These are phyloP conservation scores for Slavum lentiscoides DNA, from an alignment of 2,888 invertebrate genomes.

Conservation along the genomic window DNA sequence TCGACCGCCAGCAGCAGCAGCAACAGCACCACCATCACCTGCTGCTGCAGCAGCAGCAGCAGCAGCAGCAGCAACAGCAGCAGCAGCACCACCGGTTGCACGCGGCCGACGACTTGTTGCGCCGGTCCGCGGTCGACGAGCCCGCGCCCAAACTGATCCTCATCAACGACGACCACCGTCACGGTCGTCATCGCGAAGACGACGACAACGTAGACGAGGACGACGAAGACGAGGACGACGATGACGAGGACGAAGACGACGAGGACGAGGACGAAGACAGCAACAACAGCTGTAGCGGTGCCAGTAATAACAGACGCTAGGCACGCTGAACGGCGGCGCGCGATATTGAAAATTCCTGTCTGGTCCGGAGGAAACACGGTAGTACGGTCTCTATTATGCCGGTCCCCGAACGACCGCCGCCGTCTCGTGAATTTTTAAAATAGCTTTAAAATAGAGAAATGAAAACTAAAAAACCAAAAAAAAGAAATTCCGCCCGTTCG, in stretches of 20 bases:
- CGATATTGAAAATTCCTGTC: no score
- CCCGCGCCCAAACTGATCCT: conserved; percentile 32
- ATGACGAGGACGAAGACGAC: not conserved
- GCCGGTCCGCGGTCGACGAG: not conserved
- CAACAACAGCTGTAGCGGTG: conserved; percentile 6
- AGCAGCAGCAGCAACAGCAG: no score
- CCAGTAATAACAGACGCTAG: not conserved
- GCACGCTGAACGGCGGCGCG: no score
- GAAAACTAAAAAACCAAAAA: no score
- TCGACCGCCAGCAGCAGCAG: not conserved
- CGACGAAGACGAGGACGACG: not conserved
- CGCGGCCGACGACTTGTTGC: conserved; percentile 5
- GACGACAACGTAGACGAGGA: conserved; percentile 24
- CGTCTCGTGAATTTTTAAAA: no score
- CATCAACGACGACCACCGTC: conserved; percentile 33
- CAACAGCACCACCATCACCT: no score
- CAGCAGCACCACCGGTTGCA: not conserved
- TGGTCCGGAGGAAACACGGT: no score
- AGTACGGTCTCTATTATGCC: no score
- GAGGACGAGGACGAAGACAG: conserved; percentile 32
- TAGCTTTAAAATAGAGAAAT: no score
- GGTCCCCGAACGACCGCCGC: no score
- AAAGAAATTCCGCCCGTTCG: no score
- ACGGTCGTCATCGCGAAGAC: not conserved
- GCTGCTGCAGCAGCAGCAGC: not conserved